Base-by-base conservation (phyloP, 2,888 invertebrate species). In the Sthenelais limicola region DNA sequence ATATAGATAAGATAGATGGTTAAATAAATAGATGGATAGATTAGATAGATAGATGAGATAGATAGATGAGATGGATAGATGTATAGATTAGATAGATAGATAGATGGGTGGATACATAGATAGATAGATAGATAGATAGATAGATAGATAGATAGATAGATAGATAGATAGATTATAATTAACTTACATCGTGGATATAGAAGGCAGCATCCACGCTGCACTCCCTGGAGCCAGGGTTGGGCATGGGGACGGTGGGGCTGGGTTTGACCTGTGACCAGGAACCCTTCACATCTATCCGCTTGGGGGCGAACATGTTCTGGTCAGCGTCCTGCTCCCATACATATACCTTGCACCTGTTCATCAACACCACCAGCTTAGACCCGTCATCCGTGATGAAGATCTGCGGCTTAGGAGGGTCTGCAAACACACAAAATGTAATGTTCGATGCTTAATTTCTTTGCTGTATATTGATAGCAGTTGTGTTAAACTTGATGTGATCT, bases 331-430 rank as follows among this genome's bases (percentile, higher is more conserved):
- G 79, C 68, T 81, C 79, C 86, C 86, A 86, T 28, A 85, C 68
- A 72, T 78, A 84, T 30, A 84, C 76, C 51, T 77, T 72, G 26
- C 71, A 68, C 68, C 73, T 76, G 47, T 80, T 77, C 7, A 82
- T 21, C 32, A 82, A 80, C 24, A 85, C 76, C 47, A 85, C 74
- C 9, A 85, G 62, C 68, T 81, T 79, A 7, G 74, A 76, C 54
- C 83, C 82, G 74, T 83, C 84, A 75, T 80, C 80, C 3, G 84
- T 82, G 3, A 82, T 77, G 75, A 75, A 81, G 12, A 82, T n/a
- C 47, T 52, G 56, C 18, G 69, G 62, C 33, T 21, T 28, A 5
- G 48, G 66, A 3, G 28, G 3, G 18, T 56, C 54, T 70, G 28
- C 4, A 66, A 66, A 38, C n/a, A 35, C n/a, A 35, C n/a, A 12